Percentiles rank a stretch among this genome's conserved stretches.
These are phyloP conservation scores for Drosophila putrida DNA, from an alignment of 2,888 invertebrate genomes.

Conservation along the genomic window DNA sequence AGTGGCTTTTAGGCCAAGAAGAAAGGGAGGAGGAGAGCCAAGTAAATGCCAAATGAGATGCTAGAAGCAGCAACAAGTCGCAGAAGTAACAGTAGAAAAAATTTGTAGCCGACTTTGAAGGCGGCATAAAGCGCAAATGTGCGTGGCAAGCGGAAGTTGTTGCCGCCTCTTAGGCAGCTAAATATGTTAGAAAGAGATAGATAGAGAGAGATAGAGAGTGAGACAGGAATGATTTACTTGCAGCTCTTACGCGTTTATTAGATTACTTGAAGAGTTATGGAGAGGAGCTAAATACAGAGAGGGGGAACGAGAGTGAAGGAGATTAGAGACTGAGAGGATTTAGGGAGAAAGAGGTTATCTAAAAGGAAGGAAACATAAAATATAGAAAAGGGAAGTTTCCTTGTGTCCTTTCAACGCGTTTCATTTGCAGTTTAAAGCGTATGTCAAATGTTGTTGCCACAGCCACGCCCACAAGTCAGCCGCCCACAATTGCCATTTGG, in stretches of 20 bases:
- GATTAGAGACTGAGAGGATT: neutral
- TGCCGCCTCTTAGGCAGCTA: constrained; percentile 66
- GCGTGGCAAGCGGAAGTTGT: constrained; percentile 53
- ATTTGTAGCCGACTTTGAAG: constrained; percentile 47
- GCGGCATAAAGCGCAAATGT: constrained; percentile 42
- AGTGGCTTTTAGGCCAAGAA: constrained; percentile 55
- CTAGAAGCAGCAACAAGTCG: constrained; percentile 62
- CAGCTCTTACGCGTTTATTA: constrained; percentile 40
- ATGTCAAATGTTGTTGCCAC: neutral
- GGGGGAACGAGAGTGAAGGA: neutral
- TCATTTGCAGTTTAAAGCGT: neutral
- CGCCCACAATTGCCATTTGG: constrained; percentile 13
- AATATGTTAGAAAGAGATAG: constrained; percentile 3
- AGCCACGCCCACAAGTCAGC: constrained; percentile 24
- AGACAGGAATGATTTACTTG: constrained; percentile 62
- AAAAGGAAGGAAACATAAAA: neutral
- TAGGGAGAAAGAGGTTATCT: neutral
- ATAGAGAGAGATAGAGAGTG: neutral
- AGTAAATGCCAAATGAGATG: constrained; percentile 22
- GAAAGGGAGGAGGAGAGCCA: neutral
- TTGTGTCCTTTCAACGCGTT: neutral
- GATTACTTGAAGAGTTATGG: constrained; percentile 29
- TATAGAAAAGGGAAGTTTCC: neutral
- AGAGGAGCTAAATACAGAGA: neutral
- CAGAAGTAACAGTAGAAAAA: constrained; percentile 1